Percentiles rank a stretch among this genome's conserved stretches.
Conservation (phyloP, 2,888 invertebrate genomes). For the Beris chalybata region DNA sequence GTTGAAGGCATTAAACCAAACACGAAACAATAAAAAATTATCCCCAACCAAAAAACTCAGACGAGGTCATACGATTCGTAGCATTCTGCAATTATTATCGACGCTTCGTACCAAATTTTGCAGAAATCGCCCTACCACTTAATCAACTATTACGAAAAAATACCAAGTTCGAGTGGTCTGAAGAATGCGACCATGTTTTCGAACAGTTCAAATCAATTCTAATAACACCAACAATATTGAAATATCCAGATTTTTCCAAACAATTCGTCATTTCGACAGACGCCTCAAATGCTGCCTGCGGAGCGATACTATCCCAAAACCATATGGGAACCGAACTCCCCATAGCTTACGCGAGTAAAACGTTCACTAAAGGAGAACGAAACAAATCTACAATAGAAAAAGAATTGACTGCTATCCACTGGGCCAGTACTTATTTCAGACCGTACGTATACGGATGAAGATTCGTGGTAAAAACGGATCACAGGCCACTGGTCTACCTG, state of each 20-base stretch:
- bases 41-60: conserved; percentile 27
- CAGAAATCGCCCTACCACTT: conserved; percentile 19
- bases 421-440: conserved; percentile 47
- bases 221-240: conserved; percentile 25
- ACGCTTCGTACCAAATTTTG: too few relatives aligned
- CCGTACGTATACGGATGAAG: too few relatives aligned
- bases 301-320: conserved; percentile 44
- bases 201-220: conserved; percentile 10
- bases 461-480: too few relatives aligned
- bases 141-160: conserved; percentile 16
- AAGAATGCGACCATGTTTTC: too few relatives aligned
- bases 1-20: conserved; percentile 27
- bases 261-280: conserved; percentile 46
- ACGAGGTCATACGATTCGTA: conserved; percentile 13
- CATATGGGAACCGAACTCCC: too few relatives aligned
- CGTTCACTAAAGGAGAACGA: conserved; percentile 40
- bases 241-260: conserved; percentile 46
- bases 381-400: conserved; percentile 47
- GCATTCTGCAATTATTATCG: conserved; percentile 11
- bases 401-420: conserved; percentile 46
- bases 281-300: conserved; percentile 42
- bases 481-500: too few relatives aligned
- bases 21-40: conserved; percentile 29
- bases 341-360: conserved; percentile 41
- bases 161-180: conserved; percentile 25